Base-by-base conservation (phyloP, 2,797 vertebrate species). In the Benthosema pterotum region DNA sequence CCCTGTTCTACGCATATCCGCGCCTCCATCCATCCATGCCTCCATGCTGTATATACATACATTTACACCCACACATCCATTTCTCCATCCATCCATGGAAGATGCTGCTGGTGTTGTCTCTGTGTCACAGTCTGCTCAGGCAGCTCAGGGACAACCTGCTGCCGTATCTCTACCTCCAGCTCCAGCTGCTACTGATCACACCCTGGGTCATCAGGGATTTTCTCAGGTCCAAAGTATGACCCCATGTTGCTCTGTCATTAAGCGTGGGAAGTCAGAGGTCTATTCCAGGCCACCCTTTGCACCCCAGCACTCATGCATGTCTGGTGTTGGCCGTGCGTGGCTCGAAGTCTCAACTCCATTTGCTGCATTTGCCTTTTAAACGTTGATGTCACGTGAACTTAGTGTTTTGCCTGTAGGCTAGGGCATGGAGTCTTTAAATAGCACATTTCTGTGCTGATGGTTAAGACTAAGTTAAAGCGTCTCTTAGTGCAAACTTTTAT, bases 31-130 rank as follows among this genome's bases (percentile, higher is more conserved):
- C 9, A 14, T 57, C 22, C 22, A 25, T 25, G 22, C 22, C 3
- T 25, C 22, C 22, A 25, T 25, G 5, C 22, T 25, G 22, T 25
- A 25, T 25, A 25, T 25, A 25, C 22, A 25, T 25, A 25, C 22
- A 25, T 25, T 3, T 25, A 25, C 22, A 25, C 53, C 42, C 28
- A 11, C 25, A 13, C 52, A n/a, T 53, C 52, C 70, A 72, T 85
- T 79, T 84, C 83, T 83, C 32, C n/a, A 1, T 63, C 45, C 48
- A 0, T 69, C 47, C 68, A 54, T 53, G 78, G 76, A 94, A 96
- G 95, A 93, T 95, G 92, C 91, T 96, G 92, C 82, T 95, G 90
- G 83, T 95, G 88, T 89, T 96, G 87, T 94, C 91, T 78, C 86
- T 96, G 83, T 90, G 91, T 73, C 89, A 92, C 88, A 95, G 94